phyloP scores from a whole-genome alignment of 2,113 vertebrate genomes.

The Panthera tigris region DNA sequence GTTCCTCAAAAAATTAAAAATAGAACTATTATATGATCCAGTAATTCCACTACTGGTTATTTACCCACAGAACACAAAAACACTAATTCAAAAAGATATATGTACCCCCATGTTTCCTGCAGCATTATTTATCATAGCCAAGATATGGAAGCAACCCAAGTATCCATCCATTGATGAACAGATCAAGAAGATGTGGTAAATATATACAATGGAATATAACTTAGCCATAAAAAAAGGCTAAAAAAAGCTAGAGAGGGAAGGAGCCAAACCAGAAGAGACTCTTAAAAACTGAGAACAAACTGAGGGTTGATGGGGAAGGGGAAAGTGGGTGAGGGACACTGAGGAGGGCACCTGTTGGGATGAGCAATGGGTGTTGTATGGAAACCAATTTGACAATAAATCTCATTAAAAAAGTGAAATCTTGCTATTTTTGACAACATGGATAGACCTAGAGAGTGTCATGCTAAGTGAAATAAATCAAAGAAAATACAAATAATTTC shows the following conservation, averaged over 20 bases:
- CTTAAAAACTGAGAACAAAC: too few species aligned
- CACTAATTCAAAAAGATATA: neutral
- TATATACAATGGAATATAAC: neutral
- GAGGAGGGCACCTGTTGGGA: too few species aligned
- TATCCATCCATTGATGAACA: neutral
- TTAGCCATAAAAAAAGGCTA: neutral
- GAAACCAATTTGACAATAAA: too few species aligned
- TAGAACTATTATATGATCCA: neutral
- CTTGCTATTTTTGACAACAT: neutral
- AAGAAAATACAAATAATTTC: neutral
- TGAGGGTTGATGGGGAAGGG: too few species aligned
- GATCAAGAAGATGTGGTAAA: neutral
- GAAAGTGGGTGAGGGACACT: too few species aligned
- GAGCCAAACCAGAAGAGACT: too few species aligned
- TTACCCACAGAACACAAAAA: neutral
- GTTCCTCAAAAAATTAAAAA: neutral
- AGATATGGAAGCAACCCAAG: neutral
- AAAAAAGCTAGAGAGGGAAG: too few species aligned
- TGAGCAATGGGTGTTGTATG: too few species aligned
- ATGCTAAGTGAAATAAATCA: neutral
- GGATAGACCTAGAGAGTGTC: neutral
- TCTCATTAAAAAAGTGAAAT: neutral
- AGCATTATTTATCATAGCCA: neutral
- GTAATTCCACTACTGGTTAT: neutral
- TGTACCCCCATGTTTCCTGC: neutral